These are phyloP conservation scores for Peromyscus melanophrys DNA, from an alignment of 2,797 vertebrate species.

Conservation along the genomic window DNA sequence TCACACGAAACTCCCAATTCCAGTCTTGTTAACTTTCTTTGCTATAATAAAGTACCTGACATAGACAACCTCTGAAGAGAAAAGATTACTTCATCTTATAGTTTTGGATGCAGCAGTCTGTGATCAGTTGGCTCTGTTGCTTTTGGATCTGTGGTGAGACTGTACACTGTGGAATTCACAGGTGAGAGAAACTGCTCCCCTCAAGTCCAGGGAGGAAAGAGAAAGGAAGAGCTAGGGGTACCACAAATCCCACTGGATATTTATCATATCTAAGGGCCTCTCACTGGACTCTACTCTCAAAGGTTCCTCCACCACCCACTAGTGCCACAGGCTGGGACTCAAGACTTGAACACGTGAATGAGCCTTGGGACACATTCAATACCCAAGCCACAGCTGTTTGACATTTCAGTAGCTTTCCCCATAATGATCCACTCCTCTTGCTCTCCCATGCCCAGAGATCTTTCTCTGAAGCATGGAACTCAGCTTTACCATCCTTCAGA, in stretches of 20 bases:
- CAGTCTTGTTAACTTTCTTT: neutral
- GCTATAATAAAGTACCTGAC: neutral
- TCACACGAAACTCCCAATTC: neutral
- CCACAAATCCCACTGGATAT: neutral
- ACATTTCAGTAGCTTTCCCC: neutral
- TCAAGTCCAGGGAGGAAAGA: neutral
- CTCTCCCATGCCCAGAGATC: neutral
- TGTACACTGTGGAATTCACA: no score
- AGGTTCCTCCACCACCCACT: no score
- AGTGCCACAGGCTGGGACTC: neutral
- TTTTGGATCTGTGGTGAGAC: neutral
- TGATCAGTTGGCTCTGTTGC: neutral
- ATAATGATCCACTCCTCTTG: neutral
- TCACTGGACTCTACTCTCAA: neutral
- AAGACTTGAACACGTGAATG: no score
- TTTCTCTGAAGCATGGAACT: neutral
- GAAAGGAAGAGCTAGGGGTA: neutral
- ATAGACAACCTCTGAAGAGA: neutral
- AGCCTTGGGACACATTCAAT: neutral
- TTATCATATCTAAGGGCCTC: neutral
- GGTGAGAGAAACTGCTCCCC: neutral
- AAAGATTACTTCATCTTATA: neutral
- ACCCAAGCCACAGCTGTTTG: neutral
- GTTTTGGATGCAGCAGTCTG: neutral
- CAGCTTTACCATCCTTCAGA: neutral